These are phyloP conservation scores for Netelia inedita DNA, from an alignment of 2,888 invertebrate species.

Conservation along the genomic window DNA sequence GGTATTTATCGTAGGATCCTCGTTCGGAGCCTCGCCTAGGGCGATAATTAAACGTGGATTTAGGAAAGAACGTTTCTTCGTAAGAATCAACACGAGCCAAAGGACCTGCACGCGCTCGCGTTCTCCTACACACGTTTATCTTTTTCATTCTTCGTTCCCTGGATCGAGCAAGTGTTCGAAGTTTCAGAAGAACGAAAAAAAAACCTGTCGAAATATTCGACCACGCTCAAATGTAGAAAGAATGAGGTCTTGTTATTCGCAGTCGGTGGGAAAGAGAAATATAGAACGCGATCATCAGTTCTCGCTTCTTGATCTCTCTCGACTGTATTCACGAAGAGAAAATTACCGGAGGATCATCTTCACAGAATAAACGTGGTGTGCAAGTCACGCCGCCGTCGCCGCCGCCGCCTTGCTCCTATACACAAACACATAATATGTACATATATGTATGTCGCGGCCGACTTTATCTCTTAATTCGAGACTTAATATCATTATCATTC, in stretches of 20 bases:
- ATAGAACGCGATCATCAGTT: slow-evolving; percentile 51
- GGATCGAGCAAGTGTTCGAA: slow-evolving; percentile 62
- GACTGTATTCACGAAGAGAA: slow-evolving; percentile 40
- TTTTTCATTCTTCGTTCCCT: slow-evolving; percentile 32
- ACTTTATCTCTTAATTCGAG: slow-evolving; percentile 50
- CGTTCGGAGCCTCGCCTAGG: slow-evolving; percentile 52
- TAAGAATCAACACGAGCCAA: slow-evolving; percentile 30
- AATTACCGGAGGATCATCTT: slow-evolving; percentile 54
- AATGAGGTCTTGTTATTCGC: slow-evolving; percentile 26
- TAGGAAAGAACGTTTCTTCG: slow-evolving; percentile 56
- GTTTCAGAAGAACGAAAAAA: slow-evolving; percentile 35
- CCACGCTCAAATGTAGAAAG: slow-evolving; percentile 16
- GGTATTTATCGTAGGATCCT: slow-evolving; percentile 43
- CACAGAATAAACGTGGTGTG: slow-evolving; percentile 72
- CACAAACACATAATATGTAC: slow-evolving; percentile 1
- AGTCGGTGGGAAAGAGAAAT: slow-evolving; percentile 41
- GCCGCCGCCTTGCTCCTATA: slow-evolving; percentile 31
- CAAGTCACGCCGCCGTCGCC: slow-evolving; percentile 73
- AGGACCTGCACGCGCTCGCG: slow-evolving; percentile 21
- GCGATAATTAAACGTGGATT: slow-evolving; percentile 71
- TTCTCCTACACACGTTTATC: slow-evolving; percentile 40
- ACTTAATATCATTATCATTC: slow-evolving; percentile 80
- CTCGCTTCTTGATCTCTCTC: slow-evolving; percentile 36
- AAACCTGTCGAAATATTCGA: slow-evolving; percentile 36
- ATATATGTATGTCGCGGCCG: slow-evolving; percentile 3